Conservation (phyloP, 2,888 invertebrate species). For the Lapara coniferarum region DNA sequence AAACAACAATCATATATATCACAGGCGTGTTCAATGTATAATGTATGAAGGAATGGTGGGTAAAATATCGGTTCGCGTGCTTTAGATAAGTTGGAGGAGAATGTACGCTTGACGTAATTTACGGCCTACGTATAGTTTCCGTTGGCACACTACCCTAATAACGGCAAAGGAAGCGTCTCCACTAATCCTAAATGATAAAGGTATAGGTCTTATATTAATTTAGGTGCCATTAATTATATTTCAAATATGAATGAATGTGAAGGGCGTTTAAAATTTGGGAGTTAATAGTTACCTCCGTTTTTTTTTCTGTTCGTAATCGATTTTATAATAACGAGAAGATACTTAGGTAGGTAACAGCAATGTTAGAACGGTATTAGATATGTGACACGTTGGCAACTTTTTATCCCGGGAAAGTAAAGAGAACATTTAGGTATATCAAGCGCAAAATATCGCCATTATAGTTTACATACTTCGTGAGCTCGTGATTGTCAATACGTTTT, state of each 20-base stretch:
- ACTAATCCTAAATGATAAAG: constrained; percentile 10
- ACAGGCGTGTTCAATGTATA: constrained; percentile 51
- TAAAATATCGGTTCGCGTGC: constrained; percentile 74
- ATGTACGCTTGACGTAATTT: constrained; percentile 48
- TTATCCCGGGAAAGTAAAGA: too few relatives aligned
- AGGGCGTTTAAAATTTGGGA: neutral
- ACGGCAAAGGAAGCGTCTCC: constrained; percentile 10
- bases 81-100: constrained; percentile 57
- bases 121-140: constrained; percentile 33
- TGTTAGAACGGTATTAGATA: too few relatives aligned
- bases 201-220: constrained; percentile 4
- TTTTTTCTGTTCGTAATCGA: too few relatives aligned
- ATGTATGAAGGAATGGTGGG: constrained; percentile 54
- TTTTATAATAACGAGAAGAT: too few relatives aligned
- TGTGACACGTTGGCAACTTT: too few relatives aligned
- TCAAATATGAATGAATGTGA: neutral
- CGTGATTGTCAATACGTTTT: neutral
- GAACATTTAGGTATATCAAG: too few relatives aligned
- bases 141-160: constrained; percentile 13
- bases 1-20: constrained; percentile 34
- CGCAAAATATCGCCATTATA: too few relatives aligned
- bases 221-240: neutral
- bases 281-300: too few relatives aligned
- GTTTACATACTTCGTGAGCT: too few relatives aligned
- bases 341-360: too few relatives aligned